phyloP scores from a whole-genome alignment of 2,113 vertebrate species.

The Tor tambroides region DNA sequence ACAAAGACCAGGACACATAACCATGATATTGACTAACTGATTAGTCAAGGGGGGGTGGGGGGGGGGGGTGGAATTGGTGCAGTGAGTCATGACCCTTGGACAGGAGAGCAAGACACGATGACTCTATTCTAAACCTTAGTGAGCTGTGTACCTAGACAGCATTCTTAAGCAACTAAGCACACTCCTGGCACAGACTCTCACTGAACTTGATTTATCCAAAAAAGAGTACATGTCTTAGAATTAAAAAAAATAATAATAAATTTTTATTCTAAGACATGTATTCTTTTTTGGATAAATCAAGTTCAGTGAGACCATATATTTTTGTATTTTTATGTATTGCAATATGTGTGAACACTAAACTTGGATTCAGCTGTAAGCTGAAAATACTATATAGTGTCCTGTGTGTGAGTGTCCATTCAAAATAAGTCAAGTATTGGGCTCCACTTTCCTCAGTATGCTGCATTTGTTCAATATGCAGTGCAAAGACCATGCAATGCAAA shows the following conservation, averaged over 20 bases:
- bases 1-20: background rate
- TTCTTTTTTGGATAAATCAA: no score
- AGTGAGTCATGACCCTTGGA: conserved; percentile 17
- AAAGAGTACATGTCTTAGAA: no score
- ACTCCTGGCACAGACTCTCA: background rate
- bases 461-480: background rate
- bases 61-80: background rate
- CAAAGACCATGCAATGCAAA: background rate
- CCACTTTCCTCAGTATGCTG: background rate
- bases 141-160: background rate
- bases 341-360: no score
- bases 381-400: background rate
- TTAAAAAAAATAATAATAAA: no score
- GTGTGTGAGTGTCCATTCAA: background rate
- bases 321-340: background rate
- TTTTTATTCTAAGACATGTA: no score
- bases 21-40: background rate
- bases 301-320: background rate
- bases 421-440: background rate
- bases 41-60: background rate
- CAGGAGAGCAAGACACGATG: conserved; percentile 42
- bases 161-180: background rate
- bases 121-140: background rate
- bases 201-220: no score
- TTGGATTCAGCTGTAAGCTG: background rate